Percentiles rank a stretch among this genome's conserved stretches.
phyloP scores from a whole-genome alignment of 2,888 invertebrate species.

The Automeris io region DNA sequence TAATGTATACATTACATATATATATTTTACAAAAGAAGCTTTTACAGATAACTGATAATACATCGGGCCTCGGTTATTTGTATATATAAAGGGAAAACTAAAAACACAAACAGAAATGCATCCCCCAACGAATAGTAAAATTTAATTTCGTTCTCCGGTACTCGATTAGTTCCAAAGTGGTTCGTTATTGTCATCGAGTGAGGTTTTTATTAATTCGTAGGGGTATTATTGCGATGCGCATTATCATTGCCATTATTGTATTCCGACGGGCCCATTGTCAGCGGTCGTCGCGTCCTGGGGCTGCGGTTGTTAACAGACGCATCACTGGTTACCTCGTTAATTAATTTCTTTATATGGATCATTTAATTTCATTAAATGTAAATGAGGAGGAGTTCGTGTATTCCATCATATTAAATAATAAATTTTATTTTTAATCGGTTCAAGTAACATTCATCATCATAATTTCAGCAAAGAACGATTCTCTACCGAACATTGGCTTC shows the following conservation, averaged over 20 bases:
- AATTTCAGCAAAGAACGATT: too few relatives aligned
- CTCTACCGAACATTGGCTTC: too few relatives aligned
- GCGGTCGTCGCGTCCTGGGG: conserved; percentile 24
- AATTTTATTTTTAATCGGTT: too few relatives aligned
- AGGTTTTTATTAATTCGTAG: conserved; percentile 71
- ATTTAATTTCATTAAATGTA: conserved; percentile 77
- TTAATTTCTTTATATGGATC: conserved; percentile 75
- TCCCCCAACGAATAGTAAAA: conserved; percentile 48
- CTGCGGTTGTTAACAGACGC: conserved; percentile 55
- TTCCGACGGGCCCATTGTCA: conserved; percentile 37
- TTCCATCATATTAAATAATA: conserved; percentile 41
- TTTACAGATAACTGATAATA: too few relatives aligned
- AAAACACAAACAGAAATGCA: conserved; percentile 26
- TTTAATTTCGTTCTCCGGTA: conserved; percentile 56
- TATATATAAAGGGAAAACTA: conserved; percentile 5
- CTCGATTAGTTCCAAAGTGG: conserved; percentile 68
- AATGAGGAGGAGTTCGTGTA: conserved; percentile 64
- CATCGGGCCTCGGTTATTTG: too few relatives aligned
- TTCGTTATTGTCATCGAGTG: conserved; percentile 66
- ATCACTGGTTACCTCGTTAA: conserved; percentile 71
- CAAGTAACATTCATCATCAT: too few relatives aligned
- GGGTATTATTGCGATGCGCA: conserved; percentile 56
- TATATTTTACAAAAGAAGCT: too few relatives aligned
- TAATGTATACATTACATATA: too few relatives aligned
- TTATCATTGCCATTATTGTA: conserved; percentile 55